These are phyloP conservation scores for Chelon labrosus DNA, from an alignment of 2,797 vertebrate genomes.

Conservation along the genomic window DNA sequence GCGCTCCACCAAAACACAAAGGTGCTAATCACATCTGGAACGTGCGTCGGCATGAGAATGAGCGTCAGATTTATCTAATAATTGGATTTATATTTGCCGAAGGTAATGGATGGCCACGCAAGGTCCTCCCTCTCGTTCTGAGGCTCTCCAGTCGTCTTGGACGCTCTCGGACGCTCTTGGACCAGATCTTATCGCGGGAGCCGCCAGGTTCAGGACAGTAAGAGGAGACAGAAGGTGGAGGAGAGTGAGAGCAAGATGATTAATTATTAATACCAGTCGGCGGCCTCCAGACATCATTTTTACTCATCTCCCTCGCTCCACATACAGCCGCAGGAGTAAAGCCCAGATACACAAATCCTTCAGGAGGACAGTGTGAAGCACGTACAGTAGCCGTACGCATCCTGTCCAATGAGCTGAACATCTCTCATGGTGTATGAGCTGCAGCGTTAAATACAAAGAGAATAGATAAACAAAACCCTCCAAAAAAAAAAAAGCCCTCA, in stretches of 20 bases:
- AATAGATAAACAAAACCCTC: constrained; percentile 49
- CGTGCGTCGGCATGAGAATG: constrained; percentile 57
- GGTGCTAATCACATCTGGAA: constrained; percentile 58
- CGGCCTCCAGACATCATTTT: constrained; percentile 78
- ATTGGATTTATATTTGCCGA: constrained; percentile 78
- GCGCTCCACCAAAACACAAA: constrained; percentile 53
- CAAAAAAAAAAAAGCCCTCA: not conserved
- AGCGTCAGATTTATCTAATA: constrained; percentile 69
- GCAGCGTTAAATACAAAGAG: constrained; percentile 46
- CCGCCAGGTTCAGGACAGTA: constrained; percentile 51
- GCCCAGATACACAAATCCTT: constrained; percentile 64
- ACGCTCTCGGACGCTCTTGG: constrained; percentile 53
- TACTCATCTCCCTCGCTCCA: constrained; percentile 49
- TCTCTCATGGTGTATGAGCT: constrained; percentile 6
- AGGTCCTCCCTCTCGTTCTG: constrained; percentile 40
- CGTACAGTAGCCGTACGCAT: constrained; percentile 11
- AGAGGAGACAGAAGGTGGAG: constrained; percentile 57
- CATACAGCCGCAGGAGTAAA: constrained; percentile 64
- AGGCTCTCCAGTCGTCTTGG: constrained; percentile 22
- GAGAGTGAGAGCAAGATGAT: constrained; percentile 69
- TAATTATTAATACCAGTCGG: constrained; percentile 80
- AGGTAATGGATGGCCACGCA: constrained; percentile 33
- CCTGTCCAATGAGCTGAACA: constrained; percentile 30
- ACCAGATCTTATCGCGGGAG: constrained; percentile 64
- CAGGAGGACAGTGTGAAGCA: constrained; percentile 53